Evolutionary conservation across 2,113 vertebrate species (phyloP).

Genomic region (Oncorhynchus tshawytscha): DNA sequence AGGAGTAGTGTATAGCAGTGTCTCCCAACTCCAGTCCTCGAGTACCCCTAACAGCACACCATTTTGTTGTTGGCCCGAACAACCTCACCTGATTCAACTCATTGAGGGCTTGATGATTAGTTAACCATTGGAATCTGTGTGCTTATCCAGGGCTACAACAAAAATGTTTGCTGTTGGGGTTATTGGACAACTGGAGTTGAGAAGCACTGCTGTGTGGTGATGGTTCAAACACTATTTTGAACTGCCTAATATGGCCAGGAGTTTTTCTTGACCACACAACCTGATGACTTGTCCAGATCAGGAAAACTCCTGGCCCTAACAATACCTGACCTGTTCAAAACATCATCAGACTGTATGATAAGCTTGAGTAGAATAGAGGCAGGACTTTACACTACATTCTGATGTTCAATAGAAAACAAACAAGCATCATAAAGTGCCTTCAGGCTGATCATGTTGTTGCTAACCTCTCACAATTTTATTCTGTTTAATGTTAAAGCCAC

Average conservation of each 20-base stretch:
- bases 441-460: slow-evolving; percentile 53
- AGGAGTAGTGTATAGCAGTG: neutral
- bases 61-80: no score
- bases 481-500: slow-evolving; percentile 17
- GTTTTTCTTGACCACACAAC: no score
- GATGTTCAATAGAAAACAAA: slow-evolving; percentile 17
- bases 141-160: no score
- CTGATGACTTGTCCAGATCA: neutral
- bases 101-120: no score
- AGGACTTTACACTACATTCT: slow-evolving; percentile 24
- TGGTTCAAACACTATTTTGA: neutral
- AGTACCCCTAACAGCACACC: no score
- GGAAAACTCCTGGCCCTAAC: neutral
- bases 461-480: slow-evolving; percentile 5
- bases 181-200: no score
- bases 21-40: no score
- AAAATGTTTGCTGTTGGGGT: no score
- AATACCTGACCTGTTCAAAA: slow-evolving; percentile 16
- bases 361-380: slow-evolving; percentile 5
- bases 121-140: no score
- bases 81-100: no score
- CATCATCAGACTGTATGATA: slow-evolving; percentile 8
- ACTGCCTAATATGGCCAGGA: no score
- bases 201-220: neutral
- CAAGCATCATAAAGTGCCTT: slow-evolving; percentile 68